These are phyloP conservation scores for Microcebus lehilahytsara DNA, from an alignment of 2,113 vertebrate genomes.

Conservation along the genomic window DNA sequence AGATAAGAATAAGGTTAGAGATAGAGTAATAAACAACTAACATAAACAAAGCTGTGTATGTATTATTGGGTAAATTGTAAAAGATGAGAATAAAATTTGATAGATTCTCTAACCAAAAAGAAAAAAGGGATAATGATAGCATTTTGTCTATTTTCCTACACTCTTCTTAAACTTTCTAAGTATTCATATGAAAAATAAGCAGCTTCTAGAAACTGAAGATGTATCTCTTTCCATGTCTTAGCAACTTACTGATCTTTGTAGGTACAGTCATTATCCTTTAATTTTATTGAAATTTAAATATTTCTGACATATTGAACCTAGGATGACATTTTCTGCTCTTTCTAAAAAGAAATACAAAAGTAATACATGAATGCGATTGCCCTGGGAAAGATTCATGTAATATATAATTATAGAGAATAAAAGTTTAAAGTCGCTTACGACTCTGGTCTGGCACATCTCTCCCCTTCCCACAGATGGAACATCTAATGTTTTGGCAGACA, in stretches of 20 bases:
- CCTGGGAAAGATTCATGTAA: background rate
- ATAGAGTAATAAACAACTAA: background rate
- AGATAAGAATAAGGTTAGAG: background rate
- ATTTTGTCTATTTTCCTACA: background rate
- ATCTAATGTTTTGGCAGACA: background rate
- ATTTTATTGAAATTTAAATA: conserved; percentile 66
- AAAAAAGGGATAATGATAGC: background rate
- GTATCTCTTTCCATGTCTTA: background rate
- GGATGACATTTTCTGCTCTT: conserved; percentile 23
- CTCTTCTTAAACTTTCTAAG: background rate
- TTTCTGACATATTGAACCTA: conserved; percentile 15
- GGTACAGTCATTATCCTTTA: conserved; percentile 16
- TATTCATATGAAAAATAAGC: background rate
- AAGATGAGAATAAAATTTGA: background rate
- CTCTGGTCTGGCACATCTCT: background rate
- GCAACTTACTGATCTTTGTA: background rate
- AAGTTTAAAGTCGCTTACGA: background rate
- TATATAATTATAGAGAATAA: background rate
- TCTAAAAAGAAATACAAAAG: background rate
- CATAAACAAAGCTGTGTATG: background rate
- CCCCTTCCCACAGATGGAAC: background rate
- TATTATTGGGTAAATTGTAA: background rate
- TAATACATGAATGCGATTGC: background rate
- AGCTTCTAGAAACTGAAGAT: background rate
- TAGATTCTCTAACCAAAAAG: background rate